Evolutionary conservation across 2,888 invertebrate species (phyloP).

Genomic region (Brachypterus glaber): DNA sequence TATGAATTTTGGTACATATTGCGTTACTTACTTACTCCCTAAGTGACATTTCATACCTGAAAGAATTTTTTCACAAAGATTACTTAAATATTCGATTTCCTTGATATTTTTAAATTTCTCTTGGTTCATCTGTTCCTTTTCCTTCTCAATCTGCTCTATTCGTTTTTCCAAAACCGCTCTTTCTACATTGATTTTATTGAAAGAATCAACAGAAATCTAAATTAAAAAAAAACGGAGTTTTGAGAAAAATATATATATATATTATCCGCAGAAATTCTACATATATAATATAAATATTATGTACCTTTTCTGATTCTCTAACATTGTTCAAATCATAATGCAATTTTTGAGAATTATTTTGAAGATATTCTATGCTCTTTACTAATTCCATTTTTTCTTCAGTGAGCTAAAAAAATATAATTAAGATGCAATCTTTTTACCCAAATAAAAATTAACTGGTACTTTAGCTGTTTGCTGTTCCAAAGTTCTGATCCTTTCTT

Average conservation of each 20-base stretch:
- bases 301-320: constrained; percentile 28
- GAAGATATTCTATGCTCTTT: constrained; percentile 28
- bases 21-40: not conserved
- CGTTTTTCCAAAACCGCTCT: constrained; percentile 12
- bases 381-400: constrained; percentile 26
- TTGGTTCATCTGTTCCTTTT: constrained; percentile 15
- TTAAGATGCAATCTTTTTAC: too few species aligned
- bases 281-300: too few species aligned
- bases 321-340: constrained; percentile 29
- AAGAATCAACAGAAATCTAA: constrained; percentile 12
- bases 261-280: too few species aligned
- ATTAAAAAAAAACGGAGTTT: too few species aligned
- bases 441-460: too few species aligned
- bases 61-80: constrained; percentile 24
- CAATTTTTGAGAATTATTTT: constrained; percentile 31
- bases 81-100: constrained; percentile 22
- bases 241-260: too few species aligned
- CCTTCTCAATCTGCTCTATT: constrained; percentile 13
- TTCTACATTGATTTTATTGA: constrained; percentile 15
- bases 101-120: constrained; percentile 22
- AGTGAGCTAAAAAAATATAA: constrained; percentile 20
- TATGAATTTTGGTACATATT: too few species aligned
- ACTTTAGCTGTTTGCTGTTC: too few species aligned
- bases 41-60: constrained; percentile 17
- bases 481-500: too few species aligned